A percentile compares a stretch with the other conserved stretches of the same genome.
phyloP scores from a whole-genome alignment of 1,140 invertebrate genomes.

The Euwallacea fornicatus region DNA sequence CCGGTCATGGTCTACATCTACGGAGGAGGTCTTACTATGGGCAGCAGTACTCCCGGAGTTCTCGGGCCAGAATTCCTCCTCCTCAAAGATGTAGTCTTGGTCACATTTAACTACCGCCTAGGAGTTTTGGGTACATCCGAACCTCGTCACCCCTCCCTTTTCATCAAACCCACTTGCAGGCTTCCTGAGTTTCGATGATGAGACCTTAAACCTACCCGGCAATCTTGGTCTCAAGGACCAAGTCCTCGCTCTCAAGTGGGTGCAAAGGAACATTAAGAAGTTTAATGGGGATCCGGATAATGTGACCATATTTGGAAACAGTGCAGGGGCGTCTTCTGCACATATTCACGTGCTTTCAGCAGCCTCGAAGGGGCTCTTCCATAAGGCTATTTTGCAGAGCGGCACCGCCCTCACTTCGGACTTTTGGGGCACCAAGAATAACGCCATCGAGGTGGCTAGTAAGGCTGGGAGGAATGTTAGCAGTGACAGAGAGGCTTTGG shows the following conservation, averaged over 20 bases:
- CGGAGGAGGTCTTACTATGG: slow-evolving; percentile 62
- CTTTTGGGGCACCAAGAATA: slow-evolving; percentile 53
- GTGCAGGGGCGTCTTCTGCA: slow-evolving; percentile 59
- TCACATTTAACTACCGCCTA: slow-evolving; percentile 58
- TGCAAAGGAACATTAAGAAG: slow-evolving; percentile 60
- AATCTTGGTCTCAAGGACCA: slow-evolving; percentile 68
- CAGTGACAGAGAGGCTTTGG: slow-evolving; percentile 22
- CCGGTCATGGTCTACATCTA: slow-evolving; percentile 70
- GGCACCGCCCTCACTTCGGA: slow-evolving; percentile 57
- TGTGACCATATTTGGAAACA: slow-evolving; percentile 64
- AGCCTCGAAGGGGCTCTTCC: slow-evolving; percentile 63
- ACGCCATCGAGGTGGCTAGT: slow-evolving; percentile 15
- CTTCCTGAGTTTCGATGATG: slow-evolving; percentile 53
- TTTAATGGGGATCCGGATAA: slow-evolving; percentile 64
- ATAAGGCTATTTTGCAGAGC: slow-evolving; percentile 63
- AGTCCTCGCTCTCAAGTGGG: slow-evolving; percentile 62
- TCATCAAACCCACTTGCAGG: background rate
- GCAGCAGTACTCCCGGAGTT: slow-evolving; percentile 58
- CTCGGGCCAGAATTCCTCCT: slow-evolving; percentile 66
- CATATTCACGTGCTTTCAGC: slow-evolving; percentile 59
- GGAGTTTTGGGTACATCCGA: slow-evolving; percentile 52
- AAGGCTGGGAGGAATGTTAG: slow-evolving; percentile 3
- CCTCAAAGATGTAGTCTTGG: slow-evolving; percentile 58
- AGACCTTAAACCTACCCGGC: slow-evolving; percentile 54
- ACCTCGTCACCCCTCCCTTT: background rate